phyloP scores from a whole-genome alignment of 1,140 invertebrate genomes.

The Calliphora vicina region DNA sequence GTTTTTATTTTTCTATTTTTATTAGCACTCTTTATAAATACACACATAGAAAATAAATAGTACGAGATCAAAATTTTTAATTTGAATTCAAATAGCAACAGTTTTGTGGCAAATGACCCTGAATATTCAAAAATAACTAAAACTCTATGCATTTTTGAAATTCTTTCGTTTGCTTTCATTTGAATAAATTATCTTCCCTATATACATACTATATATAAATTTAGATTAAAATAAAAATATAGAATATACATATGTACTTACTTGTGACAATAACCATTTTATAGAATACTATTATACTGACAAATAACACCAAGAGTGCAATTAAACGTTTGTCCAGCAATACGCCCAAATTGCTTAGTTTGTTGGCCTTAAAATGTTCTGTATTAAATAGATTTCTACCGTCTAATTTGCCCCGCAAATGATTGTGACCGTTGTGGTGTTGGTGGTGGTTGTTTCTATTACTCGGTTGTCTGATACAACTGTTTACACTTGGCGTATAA shows the following conservation, averaged over 20 bases:
- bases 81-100: not conserved
- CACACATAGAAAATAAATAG: not conserved
- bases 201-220: not conserved
- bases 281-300: not conserved
- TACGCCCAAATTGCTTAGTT: constrained; percentile 2
- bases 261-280: constrained; percentile 37
- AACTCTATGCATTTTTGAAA: not conserved
- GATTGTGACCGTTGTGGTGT: not conserved
- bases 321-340: constrained; percentile 23
- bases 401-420: not conserved
- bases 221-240: not conserved
- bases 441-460: not conserved
- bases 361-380: not conserved
- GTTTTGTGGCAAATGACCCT: not conserved
- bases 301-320: not conserved
- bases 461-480: not conserved
- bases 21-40: too few species aligned
- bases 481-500: not conserved
- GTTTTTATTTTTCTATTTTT: not conserved
- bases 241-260: not conserved
- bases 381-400: not conserved
- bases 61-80: not conserved
- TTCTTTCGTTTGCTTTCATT: not conserved
- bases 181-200: not conserved
- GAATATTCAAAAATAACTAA: not conserved